Evolutionary conservation across 2,888 invertebrate species (phyloP).

Genomic region (Perdita meconis): DNA sequence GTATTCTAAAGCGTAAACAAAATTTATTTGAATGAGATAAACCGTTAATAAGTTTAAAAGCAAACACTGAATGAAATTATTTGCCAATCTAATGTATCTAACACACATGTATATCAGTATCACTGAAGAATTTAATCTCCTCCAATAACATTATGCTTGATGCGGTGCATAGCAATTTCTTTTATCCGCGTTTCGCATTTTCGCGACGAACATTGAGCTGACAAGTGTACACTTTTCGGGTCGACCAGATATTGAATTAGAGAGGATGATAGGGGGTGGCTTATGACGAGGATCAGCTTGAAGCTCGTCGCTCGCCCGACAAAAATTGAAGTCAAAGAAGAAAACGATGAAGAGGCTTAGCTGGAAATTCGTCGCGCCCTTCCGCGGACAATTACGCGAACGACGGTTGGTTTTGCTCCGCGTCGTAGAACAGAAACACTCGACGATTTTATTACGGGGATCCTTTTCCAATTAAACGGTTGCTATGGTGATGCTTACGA

Average conservation of each 20-base stretch:
- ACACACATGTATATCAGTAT: no score
- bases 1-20: no score
- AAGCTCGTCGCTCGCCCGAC: conserved; percentile 6
- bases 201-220: neutral
- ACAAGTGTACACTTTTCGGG: neutral
- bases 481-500: conserved; percentile 78
- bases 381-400: conserved; percentile 59
- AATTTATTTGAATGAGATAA: no score
- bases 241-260: conserved; percentile 26
- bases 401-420: conserved; percentile 58
- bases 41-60: no score
- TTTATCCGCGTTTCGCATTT: neutral
- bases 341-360: conserved; percentile 38
- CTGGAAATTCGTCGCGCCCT: conserved; percentile 65
- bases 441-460: conserved; percentile 78
- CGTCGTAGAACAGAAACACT: conserved; percentile 68
- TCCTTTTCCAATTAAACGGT: conserved; percentile 81
- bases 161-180: neutral
- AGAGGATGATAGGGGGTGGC: neutral
- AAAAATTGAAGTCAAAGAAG: conserved; percentile 40
- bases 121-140: neutral
- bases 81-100: no score
- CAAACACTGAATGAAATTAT: no score
- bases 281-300: conserved; percentile 21
- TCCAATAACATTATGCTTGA: no score